Conservation (phyloP, 92 coral and sea anemone species). For the Epizoanthus rinbou region DNA sequence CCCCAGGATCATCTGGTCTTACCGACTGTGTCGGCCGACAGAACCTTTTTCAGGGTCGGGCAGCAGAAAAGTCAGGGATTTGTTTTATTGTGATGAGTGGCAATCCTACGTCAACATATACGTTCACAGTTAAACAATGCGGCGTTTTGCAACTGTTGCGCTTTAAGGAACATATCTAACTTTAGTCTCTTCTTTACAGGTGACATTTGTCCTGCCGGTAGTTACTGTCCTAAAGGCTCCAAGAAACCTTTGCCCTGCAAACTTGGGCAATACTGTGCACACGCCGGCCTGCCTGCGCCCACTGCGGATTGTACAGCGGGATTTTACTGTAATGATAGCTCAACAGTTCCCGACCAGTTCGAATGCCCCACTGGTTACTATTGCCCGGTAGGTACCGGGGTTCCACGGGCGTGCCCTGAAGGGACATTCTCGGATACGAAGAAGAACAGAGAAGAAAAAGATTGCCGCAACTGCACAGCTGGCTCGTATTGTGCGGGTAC, state of each 20-base stretch:
- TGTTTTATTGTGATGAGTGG: too few relatives aligned
- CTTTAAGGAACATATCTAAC: neutral
- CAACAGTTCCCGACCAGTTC: constrained; percentile 88
- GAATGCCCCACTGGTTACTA: constrained; percentile 90
- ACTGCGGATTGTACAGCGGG: constrained; percentile 82
- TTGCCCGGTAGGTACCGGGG: constrained; percentile 90
- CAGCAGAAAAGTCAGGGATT: too few relatives aligned
- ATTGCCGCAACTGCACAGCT: constrained; percentile 81
- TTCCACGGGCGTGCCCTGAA: constrained; percentile 82
- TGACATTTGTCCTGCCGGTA: constrained; percentile 95
- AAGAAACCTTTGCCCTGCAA: constrained; percentile 76
- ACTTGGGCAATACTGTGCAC: constrained; percentile 84
- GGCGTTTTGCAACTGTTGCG: too few relatives aligned
- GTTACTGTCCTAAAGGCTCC: constrained; percentile 87
- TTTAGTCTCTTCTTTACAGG: constrained; percentile 51
- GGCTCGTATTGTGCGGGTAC: constrained; percentile 90
- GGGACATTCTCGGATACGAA: constrained; percentile 83
- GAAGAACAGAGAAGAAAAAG: constrained; percentile 52
- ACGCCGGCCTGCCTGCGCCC: constrained; percentile 68
- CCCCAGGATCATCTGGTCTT: too few relatives aligned
- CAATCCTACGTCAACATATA: too few relatives aligned
- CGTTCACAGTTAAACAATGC: neutral
- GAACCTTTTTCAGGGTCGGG: too few relatives aligned
- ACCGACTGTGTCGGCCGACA: too few relatives aligned
- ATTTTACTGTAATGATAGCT: constrained; percentile 90